phyloP scores from a whole-genome alignment of 64 coral and sea anemone species.

The Montipora foliosa region DNA sequence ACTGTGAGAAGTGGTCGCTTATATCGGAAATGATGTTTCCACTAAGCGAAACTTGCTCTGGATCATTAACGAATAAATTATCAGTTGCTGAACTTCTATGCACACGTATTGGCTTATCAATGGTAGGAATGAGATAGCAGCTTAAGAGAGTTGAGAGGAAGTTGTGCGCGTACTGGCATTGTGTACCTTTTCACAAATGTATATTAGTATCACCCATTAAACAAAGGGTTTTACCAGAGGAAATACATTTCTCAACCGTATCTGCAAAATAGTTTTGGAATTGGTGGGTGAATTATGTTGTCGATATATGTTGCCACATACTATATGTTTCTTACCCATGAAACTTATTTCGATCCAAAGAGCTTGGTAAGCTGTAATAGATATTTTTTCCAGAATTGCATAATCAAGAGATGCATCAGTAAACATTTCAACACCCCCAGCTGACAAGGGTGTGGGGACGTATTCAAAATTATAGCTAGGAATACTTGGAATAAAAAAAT shows the following conservation, averaged over 20 bases:
- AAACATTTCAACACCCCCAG: not conserved
- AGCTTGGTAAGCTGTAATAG: constrained; percentile 55
- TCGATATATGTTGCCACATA: constrained; percentile 57
- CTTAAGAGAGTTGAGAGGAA: constrained; percentile 59
- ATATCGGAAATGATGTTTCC: constrained; percentile 51
- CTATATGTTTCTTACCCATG: constrained; percentile 36
- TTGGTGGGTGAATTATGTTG: constrained; percentile 52
- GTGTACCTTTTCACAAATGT: constrained; percentile 52
- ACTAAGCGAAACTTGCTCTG: constrained; percentile 39
- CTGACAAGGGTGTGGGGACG: constrained; percentile 42
- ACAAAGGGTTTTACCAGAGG: constrained; percentile 47
- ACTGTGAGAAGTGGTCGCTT: constrained; percentile 64
- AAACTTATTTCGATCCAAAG: constrained; percentile 52
- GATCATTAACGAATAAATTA: constrained; percentile 58
- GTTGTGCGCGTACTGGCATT: constrained; percentile 44
- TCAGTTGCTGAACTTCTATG: constrained; percentile 54
- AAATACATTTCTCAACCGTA: constrained; percentile 53
- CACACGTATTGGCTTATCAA: constrained; percentile 51
- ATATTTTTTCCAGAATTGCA: constrained; percentile 29
- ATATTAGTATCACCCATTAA: constrained; percentile 53
- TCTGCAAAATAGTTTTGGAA: constrained; percentile 52
- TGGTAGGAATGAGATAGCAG: constrained; percentile 59
- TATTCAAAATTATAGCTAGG: constrained; percentile 56
- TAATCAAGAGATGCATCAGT: constrained; percentile 32
- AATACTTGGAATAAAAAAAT: constrained; percentile 7